Conservation (phyloP, 1,140 invertebrate species). For the Zaprionus ornatus region DNA sequence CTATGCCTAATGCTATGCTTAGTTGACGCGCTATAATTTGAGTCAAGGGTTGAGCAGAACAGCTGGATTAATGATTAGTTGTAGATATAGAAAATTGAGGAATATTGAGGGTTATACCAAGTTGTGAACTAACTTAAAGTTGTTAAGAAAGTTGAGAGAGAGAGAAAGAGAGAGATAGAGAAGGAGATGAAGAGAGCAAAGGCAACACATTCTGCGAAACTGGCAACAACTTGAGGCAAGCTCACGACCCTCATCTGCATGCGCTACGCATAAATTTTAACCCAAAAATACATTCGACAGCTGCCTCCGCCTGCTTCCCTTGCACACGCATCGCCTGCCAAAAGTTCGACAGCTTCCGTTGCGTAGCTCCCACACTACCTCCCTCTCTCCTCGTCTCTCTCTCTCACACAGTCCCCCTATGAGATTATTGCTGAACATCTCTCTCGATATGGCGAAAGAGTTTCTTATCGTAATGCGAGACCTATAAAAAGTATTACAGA, state of each 20-base stretch:
- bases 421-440: slow-evolving; percentile 17
- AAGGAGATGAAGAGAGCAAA: not conserved
- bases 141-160: slow-evolving; percentile 10
- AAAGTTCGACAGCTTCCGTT: slow-evolving; percentile 44
- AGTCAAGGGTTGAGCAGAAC: slow-evolving; percentile 37
- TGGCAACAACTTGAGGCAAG: slow-evolving; percentile 10
- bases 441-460: slow-evolving; percentile 48
- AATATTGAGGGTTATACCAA: not conserved
- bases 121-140: slow-evolving; percentile 25
- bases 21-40: slow-evolving; percentile 48
- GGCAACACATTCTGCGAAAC: slow-evolving; percentile 8
- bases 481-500: slow-evolving; percentile 56
- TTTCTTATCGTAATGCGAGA: slow-evolving; percentile 50
- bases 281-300: slow-evolving; percentile 57
- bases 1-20: slow-evolving; percentile 19
- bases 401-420: slow-evolving; percentile 21
- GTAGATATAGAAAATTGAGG: not conserved
- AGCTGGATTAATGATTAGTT: slow-evolving; percentile 27
- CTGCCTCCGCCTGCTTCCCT: slow-evolving; percentile 33
- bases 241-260: slow-evolving; percentile 57
- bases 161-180: not conserved
- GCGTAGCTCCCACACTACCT: not conserved
- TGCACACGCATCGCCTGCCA: not conserved
- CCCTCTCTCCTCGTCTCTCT: not conserved
- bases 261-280: slow-evolving; percentile 61